Conservation (phyloP, 1,140 invertebrate species). For the Pristionchus pacificus region DNA sequence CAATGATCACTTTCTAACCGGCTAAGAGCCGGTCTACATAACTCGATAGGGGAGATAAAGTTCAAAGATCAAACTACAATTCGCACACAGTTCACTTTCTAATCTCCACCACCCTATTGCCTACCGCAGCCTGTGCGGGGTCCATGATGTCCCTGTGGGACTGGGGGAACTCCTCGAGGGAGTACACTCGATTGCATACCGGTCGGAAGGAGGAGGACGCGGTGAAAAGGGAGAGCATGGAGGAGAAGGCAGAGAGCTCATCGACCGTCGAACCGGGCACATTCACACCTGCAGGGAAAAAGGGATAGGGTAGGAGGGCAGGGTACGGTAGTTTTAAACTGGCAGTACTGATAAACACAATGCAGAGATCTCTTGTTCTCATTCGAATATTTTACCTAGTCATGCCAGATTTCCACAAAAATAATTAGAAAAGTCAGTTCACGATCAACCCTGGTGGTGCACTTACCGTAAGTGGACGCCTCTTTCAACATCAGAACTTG, state of each 20-base stretch:
- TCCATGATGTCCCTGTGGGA: background rate
- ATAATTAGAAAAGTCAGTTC: no score
- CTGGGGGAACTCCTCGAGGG: background rate
- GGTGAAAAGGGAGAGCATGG: background rate
- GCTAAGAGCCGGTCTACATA: no score
- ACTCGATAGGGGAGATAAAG: no score
- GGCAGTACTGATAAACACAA: no score
- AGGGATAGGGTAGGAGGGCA: conserved; percentile 4
- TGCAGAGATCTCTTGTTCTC: no score
- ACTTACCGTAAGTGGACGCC: conserved; percentile 60
- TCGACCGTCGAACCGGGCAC: background rate
- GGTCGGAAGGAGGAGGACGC: background rate
- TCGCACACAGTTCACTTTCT: no score
- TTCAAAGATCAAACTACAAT: no score
- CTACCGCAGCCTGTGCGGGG: background rate
- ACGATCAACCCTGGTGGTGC: no score
- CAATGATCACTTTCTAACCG: no score
- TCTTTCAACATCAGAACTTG: conserved; percentile 63
- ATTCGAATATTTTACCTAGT: no score
- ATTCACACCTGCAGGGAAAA: conserved; percentile 14
- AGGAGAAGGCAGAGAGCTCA: background rate
- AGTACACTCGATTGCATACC: background rate
- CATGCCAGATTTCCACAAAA: no score
- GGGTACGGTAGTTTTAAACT: background rate
- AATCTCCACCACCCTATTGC: background rate